A percentile compares a stretch with the other conserved stretches of the same genome.
These are phyloP conservation scores for Entomobrya proxima DNA, from an alignment of 2,888 invertebrate species.

Conservation along the genomic window DNA sequence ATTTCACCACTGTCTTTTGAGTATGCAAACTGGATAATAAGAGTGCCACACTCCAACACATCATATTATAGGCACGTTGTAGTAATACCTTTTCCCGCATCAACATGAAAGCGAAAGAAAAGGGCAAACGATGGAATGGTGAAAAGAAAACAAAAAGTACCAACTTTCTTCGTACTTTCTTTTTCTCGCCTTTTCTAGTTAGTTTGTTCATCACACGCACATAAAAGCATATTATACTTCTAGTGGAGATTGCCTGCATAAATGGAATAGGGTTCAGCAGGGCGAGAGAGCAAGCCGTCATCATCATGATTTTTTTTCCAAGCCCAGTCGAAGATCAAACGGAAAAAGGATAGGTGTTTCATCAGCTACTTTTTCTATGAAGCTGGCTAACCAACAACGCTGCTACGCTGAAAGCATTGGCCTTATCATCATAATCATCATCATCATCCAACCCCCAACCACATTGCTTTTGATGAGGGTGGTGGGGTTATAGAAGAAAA, in stretches of 20 bases:
- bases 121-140: background rate
- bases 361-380: background rate
- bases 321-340: constrained; percentile 23
- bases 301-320: background rate
- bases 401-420: background rate
- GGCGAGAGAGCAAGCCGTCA: constrained; percentile 1
- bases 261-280: constrained; percentile 11
- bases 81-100: background rate
- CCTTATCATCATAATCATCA: constrained; percentile 2
- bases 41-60: background rate
- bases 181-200: background rate
- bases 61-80: background rate
- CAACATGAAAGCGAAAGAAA: background rate
- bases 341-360: background rate
- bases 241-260: background rate
- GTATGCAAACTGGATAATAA: background rate
- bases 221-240: background rate
- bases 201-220: constrained; percentile 1
- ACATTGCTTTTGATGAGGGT: background rate
- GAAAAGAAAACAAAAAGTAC: constrained; percentile 45
- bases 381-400: background rate
- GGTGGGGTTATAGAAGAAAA: background rate
- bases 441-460: too few relatives aligned
- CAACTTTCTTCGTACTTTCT: background rate
- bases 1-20: background rate